A percentile compares a stretch with the other conserved stretches of the same genome.
Evolutionary conservation across 2,888 invertebrate species (phyloP).

Genomic region (Gastracanthus pulcherrimus): DNA sequence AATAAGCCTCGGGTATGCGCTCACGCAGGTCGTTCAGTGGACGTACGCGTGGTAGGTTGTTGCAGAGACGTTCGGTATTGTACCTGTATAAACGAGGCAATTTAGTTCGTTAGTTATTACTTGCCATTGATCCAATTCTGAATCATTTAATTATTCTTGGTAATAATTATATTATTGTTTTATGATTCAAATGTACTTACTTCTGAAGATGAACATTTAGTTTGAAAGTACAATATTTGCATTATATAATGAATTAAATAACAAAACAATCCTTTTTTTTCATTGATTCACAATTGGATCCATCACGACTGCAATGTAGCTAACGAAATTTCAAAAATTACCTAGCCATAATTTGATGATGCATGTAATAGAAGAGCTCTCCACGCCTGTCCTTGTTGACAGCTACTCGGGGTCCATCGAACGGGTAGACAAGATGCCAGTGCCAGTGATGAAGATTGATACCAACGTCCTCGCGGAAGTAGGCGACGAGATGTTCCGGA

Average conservation of each 20-base stretch:
- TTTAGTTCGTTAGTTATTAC: too few relatives aligned
- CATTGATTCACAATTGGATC: too few relatives aligned
- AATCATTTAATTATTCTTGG: too few relatives aligned
- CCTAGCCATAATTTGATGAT: conserved; percentile 83
- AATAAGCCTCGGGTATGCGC: conserved; percentile 88
- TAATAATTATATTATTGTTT: too few relatives aligned
- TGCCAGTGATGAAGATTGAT: conserved; percentile 95
- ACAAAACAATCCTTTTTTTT: too few relatives aligned
- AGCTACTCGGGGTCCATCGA: conserved; percentile 82
- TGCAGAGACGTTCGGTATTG: conserved; percentile 87
- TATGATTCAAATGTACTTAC: too few relatives aligned
- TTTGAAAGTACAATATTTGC: too few relatives aligned
- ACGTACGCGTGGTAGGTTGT: conserved; percentile 82
- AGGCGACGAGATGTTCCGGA: conserved; percentile 88
- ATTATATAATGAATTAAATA: too few relatives aligned
- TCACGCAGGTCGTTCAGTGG: conserved; percentile 83
- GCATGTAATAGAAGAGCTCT: conserved; percentile 90
- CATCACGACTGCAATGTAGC: too few relatives aligned
- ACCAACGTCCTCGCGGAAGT: conserved; percentile 92
- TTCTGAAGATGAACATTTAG: too few relatives aligned
- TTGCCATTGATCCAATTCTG: too few relatives aligned
- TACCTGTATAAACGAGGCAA: conserved; percentile 77
- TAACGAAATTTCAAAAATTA: neutral
- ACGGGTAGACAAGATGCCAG: conserved; percentile 93
- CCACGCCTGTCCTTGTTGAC: conserved; percentile 88